phyloP scores from a whole-genome alignment of 2,888 invertebrate genomes.

The Conops quadrifasciatus region DNA sequence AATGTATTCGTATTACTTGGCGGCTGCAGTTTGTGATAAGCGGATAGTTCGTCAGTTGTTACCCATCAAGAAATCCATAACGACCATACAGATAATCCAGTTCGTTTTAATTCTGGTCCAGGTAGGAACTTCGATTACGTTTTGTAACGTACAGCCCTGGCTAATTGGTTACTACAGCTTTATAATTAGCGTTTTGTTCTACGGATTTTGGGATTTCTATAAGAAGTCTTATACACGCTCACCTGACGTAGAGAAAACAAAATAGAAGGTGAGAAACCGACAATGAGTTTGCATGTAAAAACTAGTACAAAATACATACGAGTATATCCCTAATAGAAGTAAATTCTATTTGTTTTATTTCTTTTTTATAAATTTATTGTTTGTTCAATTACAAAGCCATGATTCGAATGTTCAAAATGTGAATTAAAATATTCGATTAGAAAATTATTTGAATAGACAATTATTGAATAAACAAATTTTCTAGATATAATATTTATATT shows the following conservation, averaged over 20 bases:
- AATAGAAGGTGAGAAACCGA: slow-evolving; percentile 12
- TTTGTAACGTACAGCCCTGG: slow-evolving; percentile 68
- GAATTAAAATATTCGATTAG: too few relatives aligned
- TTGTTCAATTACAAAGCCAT: too few relatives aligned
- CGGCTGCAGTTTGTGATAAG: slow-evolving; percentile 71
- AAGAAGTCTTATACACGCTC: slow-evolving; percentile 67
- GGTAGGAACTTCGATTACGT: slow-evolving; percentile 59
- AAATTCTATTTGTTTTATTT: too few relatives aligned
- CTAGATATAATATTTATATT: too few relatives aligned
- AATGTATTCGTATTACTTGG: slow-evolving; percentile 81
- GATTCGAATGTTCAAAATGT: too few relatives aligned
- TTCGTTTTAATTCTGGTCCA: slow-evolving; percentile 73
- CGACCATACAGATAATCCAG: slow-evolving; percentile 77
- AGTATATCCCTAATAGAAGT: too few relatives aligned
- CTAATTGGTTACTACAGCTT: slow-evolving; percentile 69
- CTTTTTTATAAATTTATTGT: too few relatives aligned
- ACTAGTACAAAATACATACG: too few relatives aligned
- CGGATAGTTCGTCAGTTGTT: slow-evolving; percentile 67
- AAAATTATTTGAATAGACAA: too few relatives aligned
- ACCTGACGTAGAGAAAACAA: slow-evolving; percentile 1
- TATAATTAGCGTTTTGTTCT: slow-evolving; percentile 73
- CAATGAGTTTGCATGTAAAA: neutral
- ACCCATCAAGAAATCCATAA: slow-evolving; percentile 72
- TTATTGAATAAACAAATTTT: too few relatives aligned
- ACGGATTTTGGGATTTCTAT: slow-evolving; percentile 78